phyloP scores from a whole-genome alignment of 2,113 vertebrate species.

The Oxyruncus cristatus region DNA sequence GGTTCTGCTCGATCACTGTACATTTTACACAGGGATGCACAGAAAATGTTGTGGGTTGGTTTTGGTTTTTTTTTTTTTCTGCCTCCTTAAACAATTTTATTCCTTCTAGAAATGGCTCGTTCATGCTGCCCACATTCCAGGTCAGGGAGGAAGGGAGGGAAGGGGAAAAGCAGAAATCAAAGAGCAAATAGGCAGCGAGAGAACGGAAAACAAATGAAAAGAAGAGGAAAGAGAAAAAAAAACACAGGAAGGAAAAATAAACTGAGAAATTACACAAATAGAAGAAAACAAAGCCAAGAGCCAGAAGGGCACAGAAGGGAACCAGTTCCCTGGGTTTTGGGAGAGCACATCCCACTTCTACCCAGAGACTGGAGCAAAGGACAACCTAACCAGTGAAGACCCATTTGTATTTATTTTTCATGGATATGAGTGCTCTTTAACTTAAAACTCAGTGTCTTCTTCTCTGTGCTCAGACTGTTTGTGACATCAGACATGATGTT shows the following conservation, averaged over 20 bases:
- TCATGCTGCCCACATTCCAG: not conserved
- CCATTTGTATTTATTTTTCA: not conserved
- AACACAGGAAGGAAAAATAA: not conserved
- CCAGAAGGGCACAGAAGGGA: not conserved
- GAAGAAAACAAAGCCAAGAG: not conserved
- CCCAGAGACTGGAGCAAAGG: not conserved
- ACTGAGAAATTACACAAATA: not conserved
- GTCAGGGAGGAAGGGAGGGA: not conserved
- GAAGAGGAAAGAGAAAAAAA: not conserved
- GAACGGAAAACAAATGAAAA: not conserved
- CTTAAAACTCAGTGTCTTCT: not conserved
- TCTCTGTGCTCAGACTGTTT: not conserved
- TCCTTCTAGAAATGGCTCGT: constrained; percentile 67
- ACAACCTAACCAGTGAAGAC: not conserved
- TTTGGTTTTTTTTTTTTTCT: not conserved
- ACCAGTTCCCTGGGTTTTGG: not conserved
- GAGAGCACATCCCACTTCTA: not conserved
- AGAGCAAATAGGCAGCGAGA: not conserved
- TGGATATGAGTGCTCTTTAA: not conserved
- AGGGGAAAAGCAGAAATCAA: not conserved
- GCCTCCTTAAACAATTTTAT: constrained; percentile 50
- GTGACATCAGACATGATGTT: not conserved
- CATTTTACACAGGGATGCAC: constrained; percentile 67
- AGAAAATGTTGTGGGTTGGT: constrained; percentile 24
- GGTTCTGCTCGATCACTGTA: constrained; percentile 69